Percentiles rank a stretch among this genome's conserved stretches.
These are phyloP conservation scores for Tortrix viridana DNA, from an alignment of 2,888 invertebrate species.

Conservation along the genomic window DNA sequence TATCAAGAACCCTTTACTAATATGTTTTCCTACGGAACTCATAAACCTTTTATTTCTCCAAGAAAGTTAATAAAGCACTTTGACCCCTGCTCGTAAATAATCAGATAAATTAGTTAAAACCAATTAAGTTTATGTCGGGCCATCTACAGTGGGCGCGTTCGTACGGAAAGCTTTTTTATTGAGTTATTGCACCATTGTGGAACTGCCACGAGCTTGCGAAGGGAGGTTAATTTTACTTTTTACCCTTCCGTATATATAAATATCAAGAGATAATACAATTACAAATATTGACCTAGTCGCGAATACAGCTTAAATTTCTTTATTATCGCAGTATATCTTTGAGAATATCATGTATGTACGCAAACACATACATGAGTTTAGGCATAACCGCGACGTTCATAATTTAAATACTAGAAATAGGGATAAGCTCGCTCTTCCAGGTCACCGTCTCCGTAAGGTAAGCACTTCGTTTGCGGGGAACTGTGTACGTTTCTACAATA, in stretches of 20 bases:
- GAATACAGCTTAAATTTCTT: too few relatives aligned
- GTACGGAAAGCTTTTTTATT: conserved; percentile 39
- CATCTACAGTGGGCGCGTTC: conserved; percentile 36
- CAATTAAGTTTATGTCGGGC: conserved; percentile 44
- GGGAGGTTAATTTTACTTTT: conserved; percentile 11
- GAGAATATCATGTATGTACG: too few relatives aligned
- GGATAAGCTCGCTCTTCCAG: too few relatives aligned
- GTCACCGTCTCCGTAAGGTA: too few relatives aligned
- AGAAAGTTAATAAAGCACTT: conserved; percentile 35
- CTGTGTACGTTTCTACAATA: too few relatives aligned
- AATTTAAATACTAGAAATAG: too few relatives aligned
- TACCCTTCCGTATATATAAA: background rate
- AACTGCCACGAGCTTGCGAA: conserved; percentile 12
- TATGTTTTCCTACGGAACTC: conserved; percentile 5
- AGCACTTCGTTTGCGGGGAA: too few relatives aligned
- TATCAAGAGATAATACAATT: too few relatives aligned
- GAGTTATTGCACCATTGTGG: conserved; percentile 43
- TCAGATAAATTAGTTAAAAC: conserved; percentile 45
- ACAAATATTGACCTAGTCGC: too few relatives aligned
- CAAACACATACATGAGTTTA: too few relatives aligned
- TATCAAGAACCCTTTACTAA: background rate
- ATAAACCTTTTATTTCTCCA: conserved; percentile 16
- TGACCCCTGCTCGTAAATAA: conserved; percentile 41
- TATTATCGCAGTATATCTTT: too few relatives aligned
- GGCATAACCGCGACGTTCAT: too few relatives aligned